phyloP scores from a whole-genome alignment of 1,140 invertebrate genomes.

The Cotesia vestalis region DNA sequence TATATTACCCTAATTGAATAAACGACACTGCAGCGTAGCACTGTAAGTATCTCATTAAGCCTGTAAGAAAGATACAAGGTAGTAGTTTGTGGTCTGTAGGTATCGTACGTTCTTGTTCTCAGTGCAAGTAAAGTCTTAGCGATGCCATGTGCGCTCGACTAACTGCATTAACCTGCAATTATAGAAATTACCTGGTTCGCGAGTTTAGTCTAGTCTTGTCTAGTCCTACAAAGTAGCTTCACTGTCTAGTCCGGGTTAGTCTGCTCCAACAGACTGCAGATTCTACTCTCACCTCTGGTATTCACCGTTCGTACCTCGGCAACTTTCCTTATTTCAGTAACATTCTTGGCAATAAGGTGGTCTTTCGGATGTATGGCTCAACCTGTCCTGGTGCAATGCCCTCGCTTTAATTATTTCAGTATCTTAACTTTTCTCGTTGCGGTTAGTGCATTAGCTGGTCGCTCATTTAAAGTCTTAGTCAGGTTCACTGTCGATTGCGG shows the following conservation, averaged over 20 bases:
- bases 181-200: conserved; percentile 52
- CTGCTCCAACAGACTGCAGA: not conserved
- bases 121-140: conserved; percentile 37
- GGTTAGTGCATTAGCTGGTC: not conserved
- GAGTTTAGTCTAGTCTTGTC: conserved; percentile 3
- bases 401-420: conserved; percentile 3
- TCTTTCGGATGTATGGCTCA: conserved; percentile 3
- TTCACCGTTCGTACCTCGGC: not conserved
- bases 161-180: conserved; percentile 56
- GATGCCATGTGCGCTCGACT: conserved; percentile 45
- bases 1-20: too few relatives aligned
- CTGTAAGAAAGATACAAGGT: not conserved
- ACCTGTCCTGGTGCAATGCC: not conserved
- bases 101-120: conserved; percentile 44
- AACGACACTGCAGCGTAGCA: too few relatives aligned
- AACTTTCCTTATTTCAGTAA: not conserved
- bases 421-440: not conserved
- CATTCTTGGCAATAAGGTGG: conserved; percentile 5
- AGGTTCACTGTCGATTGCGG: too few relatives aligned
- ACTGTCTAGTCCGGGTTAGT: not conserved
- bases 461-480: not conserved
- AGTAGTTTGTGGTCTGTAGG: conserved; percentile 44
- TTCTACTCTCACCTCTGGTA: not conserved
- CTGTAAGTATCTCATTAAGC: too few relatives aligned
- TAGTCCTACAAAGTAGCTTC: not conserved